These are phyloP conservation scores for Tylochromis polylepis DNA, from an alignment of 2,113 vertebrate genomes.

Conservation along the genomic window DNA sequence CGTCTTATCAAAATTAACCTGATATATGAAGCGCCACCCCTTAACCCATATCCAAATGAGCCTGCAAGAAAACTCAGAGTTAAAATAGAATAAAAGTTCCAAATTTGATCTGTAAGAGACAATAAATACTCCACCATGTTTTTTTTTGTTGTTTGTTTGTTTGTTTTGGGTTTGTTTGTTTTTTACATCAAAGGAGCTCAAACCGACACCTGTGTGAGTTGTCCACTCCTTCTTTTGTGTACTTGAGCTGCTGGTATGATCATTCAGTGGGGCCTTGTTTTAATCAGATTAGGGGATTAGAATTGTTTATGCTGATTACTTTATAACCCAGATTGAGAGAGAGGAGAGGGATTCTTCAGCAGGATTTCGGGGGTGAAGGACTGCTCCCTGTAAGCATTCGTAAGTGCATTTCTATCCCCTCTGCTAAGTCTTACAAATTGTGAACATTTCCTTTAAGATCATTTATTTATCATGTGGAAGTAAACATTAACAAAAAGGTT, in stretches of 20 bases:
- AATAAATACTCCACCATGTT: neutral
- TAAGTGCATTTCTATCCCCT: constrained; percentile 44
- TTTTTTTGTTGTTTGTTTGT: neutral
- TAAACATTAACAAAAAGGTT: neutral
- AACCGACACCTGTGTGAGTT: constrained; percentile 10
- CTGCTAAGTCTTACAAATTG: neutral
- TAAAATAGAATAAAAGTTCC: neutral
- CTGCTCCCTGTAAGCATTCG: constrained; percentile 48
- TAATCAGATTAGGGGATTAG: constrained; percentile 85
- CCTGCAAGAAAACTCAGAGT: neutral
- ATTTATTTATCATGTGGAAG: neutral
- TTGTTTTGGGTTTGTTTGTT: no score
- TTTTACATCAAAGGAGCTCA: neutral
- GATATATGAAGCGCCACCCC: constrained; percentile 19
- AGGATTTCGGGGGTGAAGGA: constrained; percentile 50
- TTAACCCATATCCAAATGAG: constrained; percentile 24
- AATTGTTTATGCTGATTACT: constrained; percentile 78
- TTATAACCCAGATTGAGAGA: constrained; percentile 81
- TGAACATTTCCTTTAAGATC: neutral
- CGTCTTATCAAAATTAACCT: constrained; percentile 50
- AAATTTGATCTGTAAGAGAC: neutral
- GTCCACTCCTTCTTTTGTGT: neutral
- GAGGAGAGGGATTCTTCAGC: constrained; percentile 64
- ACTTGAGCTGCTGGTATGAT: neutral
- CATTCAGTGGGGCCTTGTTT: constrained; percentile 34